Percentiles rank a stretch among this genome's conserved stretches.
Evolutionary conservation across 2,113 vertebrate genomes (phyloP).

Genomic region (Misgurnus anguillicaudatus): DNA sequence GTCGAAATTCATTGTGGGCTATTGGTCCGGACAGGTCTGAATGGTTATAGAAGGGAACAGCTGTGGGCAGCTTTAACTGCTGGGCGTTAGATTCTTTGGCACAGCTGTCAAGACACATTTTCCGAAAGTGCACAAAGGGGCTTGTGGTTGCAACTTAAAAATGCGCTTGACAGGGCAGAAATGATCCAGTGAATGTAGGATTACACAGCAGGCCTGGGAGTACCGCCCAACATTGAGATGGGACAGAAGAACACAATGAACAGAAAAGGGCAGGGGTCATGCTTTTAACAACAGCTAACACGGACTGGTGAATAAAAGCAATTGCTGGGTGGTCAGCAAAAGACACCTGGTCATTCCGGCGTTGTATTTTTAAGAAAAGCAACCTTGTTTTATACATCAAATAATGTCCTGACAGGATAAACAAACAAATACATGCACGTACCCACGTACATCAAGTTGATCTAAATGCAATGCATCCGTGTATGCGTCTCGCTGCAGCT

Average conservation of each 20-base stretch:
- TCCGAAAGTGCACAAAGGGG: slow-evolving; percentile 47
- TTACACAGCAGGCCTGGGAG: slow-evolving; percentile 45
- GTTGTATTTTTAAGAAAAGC: not conserved
- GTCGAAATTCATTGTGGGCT: slow-evolving; percentile 3
- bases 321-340: slow-evolving; percentile 18
- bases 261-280: slow-evolving; percentile 27
- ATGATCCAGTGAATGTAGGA: slow-evolving; percentile 54
- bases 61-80: slow-evolving; percentile 42
- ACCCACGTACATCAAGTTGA: not conserved
- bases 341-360: not conserved
- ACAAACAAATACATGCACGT: not conserved
- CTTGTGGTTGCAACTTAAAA: slow-evolving; percentile 47
- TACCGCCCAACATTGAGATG: slow-evolving; percentile 19
- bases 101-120: slow-evolving; percentile 58
- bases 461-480: slow-evolving; percentile 29
- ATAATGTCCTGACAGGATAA: not conserved
- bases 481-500: not conserved
- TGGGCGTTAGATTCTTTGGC: slow-evolving; percentile 43
- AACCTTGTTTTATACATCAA: not conserved
- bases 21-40: slow-evolving; percentile 29
- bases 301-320: slow-evolving; percentile 12
- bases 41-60: slow-evolving; percentile 36
- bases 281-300: slow-evolving; percentile 45
- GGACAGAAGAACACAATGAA: slow-evolving; percentile 40
- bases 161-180: slow-evolving; percentile 56